Evolutionary conservation across 2,888 invertebrate species (phyloP).

Genomic region (Onchidella celtica): DNA sequence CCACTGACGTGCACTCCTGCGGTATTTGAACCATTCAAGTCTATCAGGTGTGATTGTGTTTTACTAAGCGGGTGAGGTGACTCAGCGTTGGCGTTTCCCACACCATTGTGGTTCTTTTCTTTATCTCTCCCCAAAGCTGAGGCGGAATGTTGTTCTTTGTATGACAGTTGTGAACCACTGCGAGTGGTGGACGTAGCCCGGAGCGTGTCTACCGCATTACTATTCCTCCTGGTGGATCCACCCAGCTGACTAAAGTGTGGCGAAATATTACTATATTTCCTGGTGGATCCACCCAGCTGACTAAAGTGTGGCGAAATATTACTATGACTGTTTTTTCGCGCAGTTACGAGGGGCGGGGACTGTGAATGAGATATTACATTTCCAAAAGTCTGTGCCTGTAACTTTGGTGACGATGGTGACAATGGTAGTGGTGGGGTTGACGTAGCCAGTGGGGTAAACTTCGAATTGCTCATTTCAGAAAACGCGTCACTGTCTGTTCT

Average conservation of each 20-base stretch:
- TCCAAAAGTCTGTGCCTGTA: neutral
- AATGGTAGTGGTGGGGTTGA: conserved; percentile 30
- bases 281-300: neutral
- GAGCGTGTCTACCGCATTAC: neutral
- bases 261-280: neutral
- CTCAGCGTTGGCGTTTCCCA: neutral
- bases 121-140: neutral
- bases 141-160: neutral
- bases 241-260: neutral
- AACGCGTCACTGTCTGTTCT: neutral
- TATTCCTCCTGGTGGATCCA: neutral
- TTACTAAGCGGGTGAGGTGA: neutral
- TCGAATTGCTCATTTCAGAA: neutral
- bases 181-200: neutral
- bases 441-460: conserved; percentile 10
- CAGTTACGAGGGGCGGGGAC: neutral
- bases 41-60: neutral
- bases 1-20: neutral
- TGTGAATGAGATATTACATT: no score
- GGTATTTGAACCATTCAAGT: neutral
- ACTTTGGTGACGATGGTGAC: neutral
- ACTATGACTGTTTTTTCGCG: neutral
- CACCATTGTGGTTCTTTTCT: neutral
- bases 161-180: neutral
- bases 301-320: neutral